A percentile compares a stretch with the other conserved stretches of the same genome.
Evolutionary conservation across 2,113 vertebrate species (phyloP).

Genomic region (Epinephelus cyanopodus): DNA sequence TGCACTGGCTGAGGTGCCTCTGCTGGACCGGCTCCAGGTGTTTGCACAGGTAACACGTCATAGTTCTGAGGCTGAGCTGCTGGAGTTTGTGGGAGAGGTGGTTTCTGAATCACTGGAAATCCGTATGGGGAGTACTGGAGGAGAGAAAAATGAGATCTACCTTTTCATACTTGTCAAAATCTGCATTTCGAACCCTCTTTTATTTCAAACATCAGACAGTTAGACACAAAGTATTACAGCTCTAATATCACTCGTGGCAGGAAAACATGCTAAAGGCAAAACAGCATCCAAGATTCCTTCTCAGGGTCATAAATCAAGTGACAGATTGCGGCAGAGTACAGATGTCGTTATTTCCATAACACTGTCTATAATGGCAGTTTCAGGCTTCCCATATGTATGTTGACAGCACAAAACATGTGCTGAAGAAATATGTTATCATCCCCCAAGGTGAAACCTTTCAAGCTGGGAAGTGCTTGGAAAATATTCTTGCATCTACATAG

Average conservation of each 20-base stretch:
- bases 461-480: constrained; percentile 21
- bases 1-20: constrained; percentile 46
- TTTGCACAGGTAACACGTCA: constrained; percentile 46
- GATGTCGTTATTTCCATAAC: constrained; percentile 44
- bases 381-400: constrained; percentile 20
- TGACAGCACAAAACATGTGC: constrained; percentile 24
- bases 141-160: background rate
- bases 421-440: constrained; percentile 14
- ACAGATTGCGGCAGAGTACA: constrained; percentile 9
- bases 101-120: constrained; percentile 42
- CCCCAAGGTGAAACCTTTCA: constrained; percentile 41
- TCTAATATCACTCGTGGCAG: background rate
- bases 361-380: constrained; percentile 13
- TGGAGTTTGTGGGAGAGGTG: constrained; percentile 38
- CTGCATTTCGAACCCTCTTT: background rate
- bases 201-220: background rate
- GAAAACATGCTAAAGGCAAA: constrained; percentile 6
- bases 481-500: background rate
- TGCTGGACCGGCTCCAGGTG: constrained; percentile 7
- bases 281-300: background rate
- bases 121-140: constrained; percentile 56
- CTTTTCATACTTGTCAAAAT: background rate
- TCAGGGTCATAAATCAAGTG: constrained; percentile 49
- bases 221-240: background rate
- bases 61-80: constrained; percentile 40